Base-by-base conservation (phyloP, 1,140 invertebrate genomes). In the Drosophila sp. region DNA sequence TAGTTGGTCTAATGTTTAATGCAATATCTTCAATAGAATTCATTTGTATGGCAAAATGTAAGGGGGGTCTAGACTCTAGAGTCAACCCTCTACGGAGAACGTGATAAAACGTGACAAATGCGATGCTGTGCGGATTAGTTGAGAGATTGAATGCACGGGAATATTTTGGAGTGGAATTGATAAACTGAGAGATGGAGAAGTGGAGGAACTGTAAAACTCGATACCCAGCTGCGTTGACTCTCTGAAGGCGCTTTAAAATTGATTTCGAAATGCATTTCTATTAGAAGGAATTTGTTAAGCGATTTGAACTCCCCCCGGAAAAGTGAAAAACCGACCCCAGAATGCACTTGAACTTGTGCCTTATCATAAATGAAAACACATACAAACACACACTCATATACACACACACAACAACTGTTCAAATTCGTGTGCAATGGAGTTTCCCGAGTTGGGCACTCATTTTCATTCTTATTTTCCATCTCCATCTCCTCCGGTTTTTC, bases 61-160 rank as follows among this genome's bases (percentile, higher is more conserved):
- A 43, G 16, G 41, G 27, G 13, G n/a, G 34, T 38, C 43, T 38
- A 13, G 34, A 21, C 25, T 38, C 43, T 38, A 13, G 34, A 21
- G 14, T 43, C 45, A 61, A 64, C 51, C 53, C 74, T 51, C 63
- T 54, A 38, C 48, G 18, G 29, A 13, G 14, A 56, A 11, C 40
- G 27, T 54, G 59, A 63, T 73, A 71, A 75, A 72, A 78, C 76
- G 76, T 78, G 76, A 78, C 76, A 78, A 78, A 78, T 72, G 46
- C 57, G 56, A 54, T 57, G 50, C 51, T 63, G 34, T 45, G 38
- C 63, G 63, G 72, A 78, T 78, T 76, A 76, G 45, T 65, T 45
- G 29, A 62, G 38, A 40, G 8, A 7, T 43, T 34, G 48, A 46
- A 16, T n/a, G 36, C 46, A 29, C 46, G 46, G 27, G 5, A 50